These are phyloP conservation scores for Umimayanthus chanpuru DNA, from an alignment of 92 coral and sea anemone species.

Conservation along the genomic window DNA sequence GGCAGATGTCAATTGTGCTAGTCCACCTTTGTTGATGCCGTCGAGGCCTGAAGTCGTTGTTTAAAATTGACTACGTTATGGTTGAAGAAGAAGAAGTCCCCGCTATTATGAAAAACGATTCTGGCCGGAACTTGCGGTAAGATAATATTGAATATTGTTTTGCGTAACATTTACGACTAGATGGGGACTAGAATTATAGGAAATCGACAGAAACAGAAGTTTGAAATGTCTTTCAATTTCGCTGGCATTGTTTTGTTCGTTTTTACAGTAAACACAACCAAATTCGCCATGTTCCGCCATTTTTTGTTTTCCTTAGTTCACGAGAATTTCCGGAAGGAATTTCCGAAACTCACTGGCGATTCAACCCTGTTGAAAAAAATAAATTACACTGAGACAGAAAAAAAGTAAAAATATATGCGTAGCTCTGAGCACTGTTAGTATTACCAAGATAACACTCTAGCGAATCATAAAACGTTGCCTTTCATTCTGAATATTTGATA, in stretches of 20 bases:
- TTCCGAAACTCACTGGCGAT: not conserved
- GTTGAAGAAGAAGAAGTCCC: slow-evolving; percentile 2
- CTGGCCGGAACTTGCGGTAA: slow-evolving; percentile 10
- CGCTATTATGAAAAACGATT: not conserved
- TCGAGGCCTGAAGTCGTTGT: not conserved
- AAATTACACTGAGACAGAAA: not conserved
- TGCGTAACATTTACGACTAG: not conserved
- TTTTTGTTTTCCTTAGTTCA: not conserved
- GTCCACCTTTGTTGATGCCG: not conserved
- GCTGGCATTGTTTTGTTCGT: not conserved
- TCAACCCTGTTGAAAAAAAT: not conserved
- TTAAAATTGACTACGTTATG: not conserved
- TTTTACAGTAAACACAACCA: slow-evolving; percentile 1
- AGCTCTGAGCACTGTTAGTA: not conserved
- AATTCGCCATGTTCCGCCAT: not conserved
- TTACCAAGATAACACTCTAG: not conserved
- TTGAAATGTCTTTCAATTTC: not conserved
- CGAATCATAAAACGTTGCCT: not conserved
- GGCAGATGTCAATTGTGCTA: slow-evolving; percentile 10
- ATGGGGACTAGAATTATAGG: not conserved
- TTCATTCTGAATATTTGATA: not conserved
- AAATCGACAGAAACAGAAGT: not conserved
- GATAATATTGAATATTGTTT: not conserved
- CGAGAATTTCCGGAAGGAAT: not conserved
- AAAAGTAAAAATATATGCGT: not conserved